These are phyloP conservation scores for Chrysotoxum bicinctum DNA, from an alignment of 2,888 invertebrate genomes.

Conservation along the genomic window DNA sequence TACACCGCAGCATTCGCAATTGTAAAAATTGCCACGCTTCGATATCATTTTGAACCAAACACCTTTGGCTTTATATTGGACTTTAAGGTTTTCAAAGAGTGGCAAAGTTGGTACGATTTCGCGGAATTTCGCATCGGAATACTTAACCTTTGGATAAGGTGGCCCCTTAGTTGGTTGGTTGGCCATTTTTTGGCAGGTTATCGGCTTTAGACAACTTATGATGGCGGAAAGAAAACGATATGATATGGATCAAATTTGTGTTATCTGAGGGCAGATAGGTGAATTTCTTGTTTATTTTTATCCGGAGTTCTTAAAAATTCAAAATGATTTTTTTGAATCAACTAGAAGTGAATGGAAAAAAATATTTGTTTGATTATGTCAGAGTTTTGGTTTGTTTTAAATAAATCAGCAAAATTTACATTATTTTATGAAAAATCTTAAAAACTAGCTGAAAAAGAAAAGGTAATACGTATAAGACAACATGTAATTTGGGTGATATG, in stretches of 20 bases:
- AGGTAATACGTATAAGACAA: neutral
- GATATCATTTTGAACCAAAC: slow-evolving; percentile 74
- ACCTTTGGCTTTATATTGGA: slow-evolving; percentile 74
- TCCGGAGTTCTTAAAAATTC: slow-evolving; percentile 36
- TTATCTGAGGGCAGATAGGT: neutral
- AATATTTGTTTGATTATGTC: slow-evolving; percentile 69
- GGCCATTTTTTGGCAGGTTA: slow-evolving; percentile 18
- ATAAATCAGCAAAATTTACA: slow-evolving; percentile 20
- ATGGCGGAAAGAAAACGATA: neutral
- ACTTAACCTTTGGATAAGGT: slow-evolving; percentile 58
- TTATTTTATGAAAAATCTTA: slow-evolving; percentile 28
- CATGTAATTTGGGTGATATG: neutral
- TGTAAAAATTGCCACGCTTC: slow-evolving; percentile 57
- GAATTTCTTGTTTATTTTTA: neutral
- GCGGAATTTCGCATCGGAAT: slow-evolving; percentile 63
- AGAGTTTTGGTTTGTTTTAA: slow-evolving; percentile 1
- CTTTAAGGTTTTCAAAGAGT: slow-evolving; percentile 74
- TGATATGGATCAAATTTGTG: neutral
- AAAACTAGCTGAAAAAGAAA: slow-evolving; percentile 25
- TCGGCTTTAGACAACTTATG: neutral
- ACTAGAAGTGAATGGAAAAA: slow-evolving; percentile 72
- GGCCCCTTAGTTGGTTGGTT: slow-evolving; percentile 24
- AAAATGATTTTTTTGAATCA: slow-evolving; percentile 46
- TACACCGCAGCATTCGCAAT: slow-evolving; percentile 76
- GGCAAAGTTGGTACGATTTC: slow-evolving; percentile 73